A percentile compares a stretch with the other conserved stretches of the same genome.
phyloP scores from a whole-genome alignment of 2,888 invertebrate genomes.

The Mycalesis mineus region DNA sequence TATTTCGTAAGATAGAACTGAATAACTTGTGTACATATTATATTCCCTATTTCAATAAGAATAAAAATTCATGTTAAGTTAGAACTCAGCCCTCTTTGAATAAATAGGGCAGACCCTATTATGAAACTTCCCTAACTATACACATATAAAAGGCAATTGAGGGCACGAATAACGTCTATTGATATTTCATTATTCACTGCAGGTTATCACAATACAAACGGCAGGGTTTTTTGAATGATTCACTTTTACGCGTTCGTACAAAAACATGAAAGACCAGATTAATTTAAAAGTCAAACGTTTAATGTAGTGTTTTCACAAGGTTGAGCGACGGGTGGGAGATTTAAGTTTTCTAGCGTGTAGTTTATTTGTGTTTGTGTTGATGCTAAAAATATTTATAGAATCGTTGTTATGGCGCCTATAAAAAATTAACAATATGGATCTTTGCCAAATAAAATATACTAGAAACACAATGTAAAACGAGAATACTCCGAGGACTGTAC shows the following conservation, averaged over 20 bases:
- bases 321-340: neutral
- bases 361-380: neutral
- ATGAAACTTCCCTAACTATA: constrained; percentile 1
- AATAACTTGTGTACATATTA: neutral
- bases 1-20: neutral
- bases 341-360: neutral
- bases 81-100: neutral
- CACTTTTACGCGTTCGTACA: neutral
- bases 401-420: neutral
- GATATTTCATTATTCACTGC: constrained; percentile 17
- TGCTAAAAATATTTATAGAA: neutral
- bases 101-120: neutral
- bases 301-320: constrained; percentile 2
- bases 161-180: constrained; percentile 19
- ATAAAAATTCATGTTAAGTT: too few species aligned
- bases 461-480: too few species aligned
- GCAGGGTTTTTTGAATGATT: constrained; percentile 12
- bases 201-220: constrained; percentile 16
- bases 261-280: neutral
- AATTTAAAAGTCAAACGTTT: constrained; percentile 1
- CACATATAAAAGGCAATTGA: constrained; percentile 13
- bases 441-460: neutral
- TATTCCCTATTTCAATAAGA: too few species aligned
- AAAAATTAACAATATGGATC: neutral
- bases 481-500: too few species aligned